Conservation (phyloP, 2,888 invertebrate genomes). For the Melinaea marsaeus region DNA sequence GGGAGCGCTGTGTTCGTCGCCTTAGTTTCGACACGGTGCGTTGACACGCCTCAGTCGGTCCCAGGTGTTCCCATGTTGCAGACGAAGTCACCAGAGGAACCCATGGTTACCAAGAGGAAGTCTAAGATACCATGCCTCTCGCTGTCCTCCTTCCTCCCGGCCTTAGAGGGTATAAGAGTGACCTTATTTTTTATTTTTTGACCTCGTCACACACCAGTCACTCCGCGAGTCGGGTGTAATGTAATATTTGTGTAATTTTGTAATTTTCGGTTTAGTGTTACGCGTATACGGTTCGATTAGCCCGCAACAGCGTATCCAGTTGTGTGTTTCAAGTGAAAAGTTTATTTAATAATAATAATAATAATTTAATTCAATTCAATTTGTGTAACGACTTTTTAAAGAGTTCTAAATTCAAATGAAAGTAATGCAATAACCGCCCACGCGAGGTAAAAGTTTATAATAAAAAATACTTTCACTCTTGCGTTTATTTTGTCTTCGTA, state of each 20-base stretch:
- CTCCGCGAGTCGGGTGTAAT: slow-evolving; percentile 73
- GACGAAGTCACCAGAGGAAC: slow-evolving; percentile 64
- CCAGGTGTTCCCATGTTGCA: slow-evolving; percentile 66
- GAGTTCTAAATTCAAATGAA: slow-evolving; percentile 15
- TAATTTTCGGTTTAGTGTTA: slow-evolving; percentile 50
- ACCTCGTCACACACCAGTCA: slow-evolving; percentile 71
- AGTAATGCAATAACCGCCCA: slow-evolving; percentile 20
- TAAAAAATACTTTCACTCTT: slow-evolving; percentile 27
- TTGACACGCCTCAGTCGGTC: slow-evolving; percentile 62
- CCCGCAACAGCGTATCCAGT: too few relatives aligned
- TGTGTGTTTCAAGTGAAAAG: too few relatives aligned
- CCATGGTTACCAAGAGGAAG: slow-evolving; percentile 73
- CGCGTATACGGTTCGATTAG: background rate
- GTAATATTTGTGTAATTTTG: slow-evolving; percentile 52
- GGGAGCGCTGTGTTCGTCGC: slow-evolving; percentile 50
- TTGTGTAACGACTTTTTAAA: background rate
- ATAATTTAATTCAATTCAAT: too few relatives aligned
- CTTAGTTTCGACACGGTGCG: slow-evolving; percentile 61
- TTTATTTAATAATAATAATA: too few relatives aligned
- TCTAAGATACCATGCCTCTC: slow-evolving; percentile 74
- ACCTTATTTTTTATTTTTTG: slow-evolving; percentile 65
- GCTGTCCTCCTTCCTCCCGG: slow-evolving; percentile 69
- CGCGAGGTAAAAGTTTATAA: slow-evolving; percentile 28
- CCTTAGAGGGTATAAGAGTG: slow-evolving; percentile 69
- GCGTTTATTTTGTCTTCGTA: background rate